phyloP scores from a whole-genome alignment of 2,888 invertebrate species.

The Diogma glabrata region DNA sequence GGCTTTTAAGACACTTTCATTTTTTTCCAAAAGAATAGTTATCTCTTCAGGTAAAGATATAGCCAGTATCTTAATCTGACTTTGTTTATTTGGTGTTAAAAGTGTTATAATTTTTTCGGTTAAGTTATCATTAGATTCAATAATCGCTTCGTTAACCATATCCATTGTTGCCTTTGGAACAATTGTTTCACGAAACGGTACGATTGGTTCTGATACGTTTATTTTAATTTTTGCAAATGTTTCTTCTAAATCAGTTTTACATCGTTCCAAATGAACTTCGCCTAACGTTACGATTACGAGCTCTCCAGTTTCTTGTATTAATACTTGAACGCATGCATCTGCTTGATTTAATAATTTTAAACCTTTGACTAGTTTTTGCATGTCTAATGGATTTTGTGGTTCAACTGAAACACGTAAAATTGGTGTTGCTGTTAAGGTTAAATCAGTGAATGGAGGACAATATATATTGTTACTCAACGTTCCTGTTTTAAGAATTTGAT shows the following conservation, averaged over 20 bases:
- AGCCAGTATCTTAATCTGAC: constrained; percentile 61
- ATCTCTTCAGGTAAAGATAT: constrained; percentile 62
- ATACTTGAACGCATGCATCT: constrained; percentile 84
- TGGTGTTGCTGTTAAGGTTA: constrained; percentile 65
- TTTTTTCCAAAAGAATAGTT: constrained; percentile 57
- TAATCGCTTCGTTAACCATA: constrained; percentile 77
- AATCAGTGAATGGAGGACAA: constrained; percentile 80
- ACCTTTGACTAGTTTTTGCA: constrained; percentile 61
- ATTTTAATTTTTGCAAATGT: constrained; percentile 77
- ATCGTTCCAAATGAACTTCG: constrained; percentile 92
- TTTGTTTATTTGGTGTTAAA: constrained; percentile 59
- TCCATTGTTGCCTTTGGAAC: constrained; percentile 66
- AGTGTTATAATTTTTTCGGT: constrained; percentile 45
- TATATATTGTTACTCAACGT: constrained; percentile 71
- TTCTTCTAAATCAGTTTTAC: constrained; percentile 77
- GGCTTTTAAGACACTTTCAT: constrained; percentile 52
- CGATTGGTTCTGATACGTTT: constrained; percentile 90
- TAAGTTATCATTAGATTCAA: constrained; percentile 42
- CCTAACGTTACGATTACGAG: constrained; percentile 91
- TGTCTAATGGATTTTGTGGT: constrained; percentile 66
- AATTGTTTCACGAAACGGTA: constrained; percentile 91
- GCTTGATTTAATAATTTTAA: constrained; percentile 76
- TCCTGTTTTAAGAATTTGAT: constrained; percentile 76
- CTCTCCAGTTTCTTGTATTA: constrained; percentile 89
- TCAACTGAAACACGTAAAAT: constrained; percentile 91